A percentile compares a stretch with the other conserved stretches of the same genome.
Evolutionary conservation across 2,888 invertebrate genomes (phyloP).

Genomic region (Hedya salicella): DNA sequence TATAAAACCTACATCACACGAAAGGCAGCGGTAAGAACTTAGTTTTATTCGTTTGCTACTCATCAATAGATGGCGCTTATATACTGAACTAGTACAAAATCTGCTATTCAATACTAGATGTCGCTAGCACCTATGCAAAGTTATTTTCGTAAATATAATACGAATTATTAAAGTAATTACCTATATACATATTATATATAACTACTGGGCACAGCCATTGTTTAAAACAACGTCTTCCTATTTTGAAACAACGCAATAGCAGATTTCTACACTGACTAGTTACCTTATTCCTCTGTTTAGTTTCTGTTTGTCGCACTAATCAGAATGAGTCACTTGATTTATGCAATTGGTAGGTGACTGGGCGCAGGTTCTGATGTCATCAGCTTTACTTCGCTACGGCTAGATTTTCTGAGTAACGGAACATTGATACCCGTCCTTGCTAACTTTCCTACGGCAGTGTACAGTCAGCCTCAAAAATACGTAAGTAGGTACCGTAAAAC

Average conservation of each 20-base stretch:
- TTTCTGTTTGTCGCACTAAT: not conserved
- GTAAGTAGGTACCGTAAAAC: too few species aligned
- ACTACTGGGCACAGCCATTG: too few species aligned
- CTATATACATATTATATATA: too few species aligned
- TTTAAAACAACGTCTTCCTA: too few species aligned
- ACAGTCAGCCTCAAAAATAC: too few species aligned
- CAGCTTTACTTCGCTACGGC: not conserved
- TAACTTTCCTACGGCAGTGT: too few species aligned
- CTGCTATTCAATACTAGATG: constrained; percentile 24
- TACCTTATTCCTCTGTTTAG: not conserved
- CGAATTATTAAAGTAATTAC: too few species aligned
- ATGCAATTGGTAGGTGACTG: constrained; percentile 20
- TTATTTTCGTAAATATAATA: not conserved
- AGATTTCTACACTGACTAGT: too few species aligned
- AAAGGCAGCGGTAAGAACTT: not conserved
- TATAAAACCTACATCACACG: not conserved
- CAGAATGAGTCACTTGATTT: constrained; percentile 14
- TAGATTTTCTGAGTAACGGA: not conserved
- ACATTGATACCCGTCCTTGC: too few species aligned
- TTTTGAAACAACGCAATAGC: too few species aligned
- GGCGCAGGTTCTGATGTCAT: constrained; percentile 18
- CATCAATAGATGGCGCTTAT: constrained; percentile 44
- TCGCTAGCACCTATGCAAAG: not conserved
- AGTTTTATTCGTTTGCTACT: constrained; percentile 40
- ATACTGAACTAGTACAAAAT: not conserved